Evolutionary conservation across 2,113 vertebrate genomes (phyloP).

Genomic region (Lontra canadensis): DNA sequence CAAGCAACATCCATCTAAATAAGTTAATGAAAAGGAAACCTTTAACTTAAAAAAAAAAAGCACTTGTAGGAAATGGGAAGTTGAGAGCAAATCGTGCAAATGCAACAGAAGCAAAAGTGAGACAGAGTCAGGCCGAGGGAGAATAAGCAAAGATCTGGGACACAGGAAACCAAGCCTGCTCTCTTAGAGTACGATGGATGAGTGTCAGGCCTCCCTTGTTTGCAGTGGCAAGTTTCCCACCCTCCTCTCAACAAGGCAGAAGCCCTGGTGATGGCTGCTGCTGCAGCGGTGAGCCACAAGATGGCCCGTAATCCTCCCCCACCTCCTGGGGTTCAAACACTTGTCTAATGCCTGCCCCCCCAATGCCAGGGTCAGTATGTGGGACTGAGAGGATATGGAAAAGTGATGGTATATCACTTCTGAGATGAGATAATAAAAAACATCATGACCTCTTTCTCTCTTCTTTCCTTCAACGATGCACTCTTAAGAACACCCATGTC

Average conservation of each 20-base stretch:
- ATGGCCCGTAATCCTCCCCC: no score
- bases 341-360: not conserved
- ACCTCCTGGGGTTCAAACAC: not conserved
- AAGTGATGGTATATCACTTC: not conserved
- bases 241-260: not conserved
- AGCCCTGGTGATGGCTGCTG: not conserved
- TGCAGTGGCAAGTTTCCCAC: not conserved
- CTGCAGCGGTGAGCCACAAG: not conserved
- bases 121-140: not conserved
- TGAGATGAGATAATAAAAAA: not conserved
- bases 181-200: not conserved
- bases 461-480: not conserved
- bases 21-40: not conserved
- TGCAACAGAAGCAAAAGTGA: not conserved
- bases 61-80: not conserved
- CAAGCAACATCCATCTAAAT: not conserved
- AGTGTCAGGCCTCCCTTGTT: not conserved
- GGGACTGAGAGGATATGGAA: not conserved
- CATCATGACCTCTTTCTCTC: not conserved
- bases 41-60: not conserved
- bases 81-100: not conserved
- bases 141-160: not conserved
- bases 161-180: no score
- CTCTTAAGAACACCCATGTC: no score
- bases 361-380: no score